Conservation (phyloP, 35 echinoderm and acorn worm species). For the Chiridota heheva region DNA sequence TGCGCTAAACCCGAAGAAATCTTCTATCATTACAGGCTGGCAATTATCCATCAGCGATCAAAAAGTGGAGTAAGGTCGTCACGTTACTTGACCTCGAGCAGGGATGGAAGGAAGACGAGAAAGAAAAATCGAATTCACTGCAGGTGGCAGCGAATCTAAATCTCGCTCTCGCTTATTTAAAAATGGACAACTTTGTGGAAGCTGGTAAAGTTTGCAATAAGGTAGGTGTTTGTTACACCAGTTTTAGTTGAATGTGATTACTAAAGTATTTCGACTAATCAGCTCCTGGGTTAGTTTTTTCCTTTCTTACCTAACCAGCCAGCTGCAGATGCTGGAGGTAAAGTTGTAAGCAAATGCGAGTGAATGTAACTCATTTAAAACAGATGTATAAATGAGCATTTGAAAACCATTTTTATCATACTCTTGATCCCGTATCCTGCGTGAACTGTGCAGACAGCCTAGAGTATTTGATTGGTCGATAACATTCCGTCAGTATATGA, state of each 20-base stretch:
- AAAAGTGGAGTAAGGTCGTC: slow-evolving; percentile 82
- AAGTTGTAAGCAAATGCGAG: too few species aligned
- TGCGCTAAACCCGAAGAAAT: too few species aligned
- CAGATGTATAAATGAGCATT: too few species aligned
- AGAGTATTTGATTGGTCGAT: too few species aligned
- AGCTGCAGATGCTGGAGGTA: too few species aligned
- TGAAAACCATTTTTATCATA: too few species aligned
- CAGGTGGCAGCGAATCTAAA: slow-evolving; percentile 81
- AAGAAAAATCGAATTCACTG: slow-evolving; percentile 58
- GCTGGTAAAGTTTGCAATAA: slow-evolving; percentile 67
- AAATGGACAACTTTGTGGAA: slow-evolving; percentile 57
- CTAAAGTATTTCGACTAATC: not conserved
- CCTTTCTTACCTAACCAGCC: too few species aligned
- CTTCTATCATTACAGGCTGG: slow-evolving; percentile 63
- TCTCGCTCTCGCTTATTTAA: slow-evolving; percentile 78
- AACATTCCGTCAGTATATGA: too few species aligned
- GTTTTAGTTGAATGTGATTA: not conserved
- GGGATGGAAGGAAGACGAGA: slow-evolving; percentile 64
- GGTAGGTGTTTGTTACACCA: slow-evolving; percentile 40
- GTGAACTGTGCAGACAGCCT: too few species aligned
- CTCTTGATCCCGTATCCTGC: too few species aligned
- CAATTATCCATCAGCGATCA: slow-evolving; percentile 66
- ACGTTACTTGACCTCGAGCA: slow-evolving; percentile 58
- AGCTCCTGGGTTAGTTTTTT: too few species aligned
- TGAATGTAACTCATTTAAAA: too few species aligned